Conservation (phyloP, 2,113 vertebrate species). For the Leptobrachium ailaonicum region DNA sequence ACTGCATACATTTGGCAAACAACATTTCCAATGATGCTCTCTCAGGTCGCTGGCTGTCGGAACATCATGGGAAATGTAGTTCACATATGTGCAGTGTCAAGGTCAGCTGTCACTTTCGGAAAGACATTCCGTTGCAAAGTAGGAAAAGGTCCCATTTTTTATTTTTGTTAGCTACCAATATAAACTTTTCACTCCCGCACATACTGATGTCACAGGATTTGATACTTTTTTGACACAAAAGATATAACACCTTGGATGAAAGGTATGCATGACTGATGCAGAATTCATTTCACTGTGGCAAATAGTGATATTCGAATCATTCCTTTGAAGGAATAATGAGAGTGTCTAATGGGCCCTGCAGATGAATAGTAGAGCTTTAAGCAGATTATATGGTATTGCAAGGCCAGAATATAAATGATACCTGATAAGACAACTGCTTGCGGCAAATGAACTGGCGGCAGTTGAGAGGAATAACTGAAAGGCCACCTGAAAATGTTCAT, state of each 20-base stretch:
- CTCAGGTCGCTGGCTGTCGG: too few species aligned
- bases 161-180: conserved; percentile 32
- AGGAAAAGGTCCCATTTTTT: neutral
- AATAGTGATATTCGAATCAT: conserved; percentile 45
- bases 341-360: conserved; percentile 50
- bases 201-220: conserved; percentile 47
- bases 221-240: conserved; percentile 18
- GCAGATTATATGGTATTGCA: conserved; percentile 48
- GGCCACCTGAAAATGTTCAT: neutral
- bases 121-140: too few species aligned
- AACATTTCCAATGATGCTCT: too few species aligned
- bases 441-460: neutral
- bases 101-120: too few species aligned
- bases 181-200: conserved; percentile 20
- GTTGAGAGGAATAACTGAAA: neutral
- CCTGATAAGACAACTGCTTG: conserved; percentile 50
- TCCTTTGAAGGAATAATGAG: conserved; percentile 48
- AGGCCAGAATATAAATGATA: conserved; percentile 46
- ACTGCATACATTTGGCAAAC: neutral
- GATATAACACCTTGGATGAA: conserved; percentile 17
- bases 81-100: too few species aligned
- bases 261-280: conserved; percentile 49
- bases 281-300: conserved; percentile 44
- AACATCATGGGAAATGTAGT: too few species aligned
- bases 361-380: conserved; percentile 49